Conservation (phyloP, 2,888 invertebrate species). For the Spodoptera littoralis region DNA sequence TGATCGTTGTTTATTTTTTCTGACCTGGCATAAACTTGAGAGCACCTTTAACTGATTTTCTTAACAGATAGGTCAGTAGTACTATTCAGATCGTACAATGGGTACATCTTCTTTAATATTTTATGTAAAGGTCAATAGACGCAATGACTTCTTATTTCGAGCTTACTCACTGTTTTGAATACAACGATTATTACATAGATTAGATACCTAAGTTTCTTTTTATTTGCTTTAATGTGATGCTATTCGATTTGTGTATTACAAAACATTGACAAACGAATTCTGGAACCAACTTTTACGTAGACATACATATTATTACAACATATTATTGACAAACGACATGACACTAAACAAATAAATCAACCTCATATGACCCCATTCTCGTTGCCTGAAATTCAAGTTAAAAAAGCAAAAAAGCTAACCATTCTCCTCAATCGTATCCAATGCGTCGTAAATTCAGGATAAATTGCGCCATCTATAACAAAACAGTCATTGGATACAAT, state of each 20-base stretch:
- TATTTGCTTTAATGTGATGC: too few species aligned
- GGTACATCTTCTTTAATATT: constrained; percentile 18
- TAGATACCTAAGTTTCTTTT: too few species aligned
- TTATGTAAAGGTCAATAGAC: constrained; percentile 13
- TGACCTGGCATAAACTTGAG: constrained; percentile 26
- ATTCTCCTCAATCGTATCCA: constrained; percentile 18
- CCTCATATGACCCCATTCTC: constrained; percentile 24
- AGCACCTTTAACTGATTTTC: constrained; percentile 22
- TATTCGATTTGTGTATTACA: too few species aligned
- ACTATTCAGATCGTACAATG: constrained; percentile 17
- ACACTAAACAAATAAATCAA: constrained; percentile 19
- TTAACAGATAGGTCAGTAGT: constrained; percentile 12
- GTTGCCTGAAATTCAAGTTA: constrained; percentile 28
- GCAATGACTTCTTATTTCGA: constrained; percentile 1
- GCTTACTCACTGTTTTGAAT: too few species aligned
- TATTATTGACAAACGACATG: neutral
- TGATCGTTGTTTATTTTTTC: constrained; percentile 38
- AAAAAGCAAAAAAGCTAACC: constrained; percentile 10
- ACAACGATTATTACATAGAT: too few species aligned
- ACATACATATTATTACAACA: too few species aligned
- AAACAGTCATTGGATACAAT: constrained; percentile 46
- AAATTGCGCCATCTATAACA: constrained; percentile 10
- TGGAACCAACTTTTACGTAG: too few species aligned
- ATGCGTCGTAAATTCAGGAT: constrained; percentile 1
- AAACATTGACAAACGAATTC: too few species aligned